Evolutionary conservation across 2,113 vertebrate genomes (phyloP).

Genomic region (Cynocephalus volans): DNA sequence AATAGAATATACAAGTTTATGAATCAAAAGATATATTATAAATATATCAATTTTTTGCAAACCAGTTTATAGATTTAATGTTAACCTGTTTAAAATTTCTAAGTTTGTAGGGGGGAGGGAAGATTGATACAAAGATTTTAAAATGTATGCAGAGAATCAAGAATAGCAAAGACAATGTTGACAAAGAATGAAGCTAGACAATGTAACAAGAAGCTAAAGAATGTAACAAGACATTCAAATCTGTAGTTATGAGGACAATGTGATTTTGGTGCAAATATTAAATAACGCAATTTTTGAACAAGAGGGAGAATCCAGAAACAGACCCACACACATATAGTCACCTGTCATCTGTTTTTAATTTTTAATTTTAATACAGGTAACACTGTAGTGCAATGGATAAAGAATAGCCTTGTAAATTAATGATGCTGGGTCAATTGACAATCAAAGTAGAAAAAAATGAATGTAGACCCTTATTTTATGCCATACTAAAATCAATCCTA

Average conservation of each 20-base stretch:
- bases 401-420: not conserved
- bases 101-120: not conserved
- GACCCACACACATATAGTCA: rapidly evolving
- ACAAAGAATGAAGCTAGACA: not conserved
- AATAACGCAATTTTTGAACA: not conserved
- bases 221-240: not conserved
- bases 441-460: not conserved
- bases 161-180: not conserved
- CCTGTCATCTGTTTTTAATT: not conserved
- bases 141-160: not conserved
- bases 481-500: not conserved
- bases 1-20: not conserved
- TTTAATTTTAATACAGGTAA: not conserved
- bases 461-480: not conserved
- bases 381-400: not conserved
- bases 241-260: not conserved
- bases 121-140: not conserved
- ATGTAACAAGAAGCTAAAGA: too few relatives aligned
- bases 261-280: not conserved
- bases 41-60: not conserved
- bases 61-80: not conserved
- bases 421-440: not conserved
- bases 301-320: not conserved
- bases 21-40: not conserved
- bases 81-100: not conserved